A percentile compares a stretch with the other conserved stretches of the same genome.
Conservation (phyloP, 2,888 invertebrate species). For the Amiota mariae region DNA sequence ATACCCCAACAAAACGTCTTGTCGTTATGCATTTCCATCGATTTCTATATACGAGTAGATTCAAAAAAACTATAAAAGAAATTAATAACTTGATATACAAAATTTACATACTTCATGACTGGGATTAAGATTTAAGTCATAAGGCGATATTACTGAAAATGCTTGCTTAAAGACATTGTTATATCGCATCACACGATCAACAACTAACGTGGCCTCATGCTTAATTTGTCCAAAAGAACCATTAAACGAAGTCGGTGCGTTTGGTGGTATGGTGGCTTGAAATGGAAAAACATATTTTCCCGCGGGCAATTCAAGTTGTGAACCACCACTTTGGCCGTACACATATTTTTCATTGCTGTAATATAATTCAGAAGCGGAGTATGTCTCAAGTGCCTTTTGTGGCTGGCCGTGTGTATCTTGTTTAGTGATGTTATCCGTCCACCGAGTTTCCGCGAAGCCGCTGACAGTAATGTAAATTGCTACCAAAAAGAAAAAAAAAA, state of each 20-base stretch:
- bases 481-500: constrained; percentile 35
- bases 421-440: constrained; percentile 69
- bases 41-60: constrained; percentile 76
- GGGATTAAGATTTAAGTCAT: constrained; percentile 84
- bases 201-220: constrained; percentile 83
- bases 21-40: constrained; percentile 79
- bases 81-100: background rate
- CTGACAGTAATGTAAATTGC: constrained; percentile 71
- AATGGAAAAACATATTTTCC: constrained; percentile 85
- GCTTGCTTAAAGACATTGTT: constrained; percentile 86
- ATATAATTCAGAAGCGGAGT: constrained; percentile 68
- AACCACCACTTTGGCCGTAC: constrained; percentile 75
- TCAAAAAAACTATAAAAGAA: constrained; percentile 3
- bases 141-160: constrained; percentile 84
- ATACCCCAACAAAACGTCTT: constrained; percentile 82
- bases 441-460: constrained; percentile 71
- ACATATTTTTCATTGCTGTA: constrained; percentile 69
- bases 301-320: constrained; percentile 80
- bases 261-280: constrained; percentile 76
- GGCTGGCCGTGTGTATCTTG: constrained; percentile 67
- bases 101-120: constrained; percentile 76
- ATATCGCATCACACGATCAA: constrained; percentile 90
- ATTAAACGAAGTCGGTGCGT: constrained; percentile 86
- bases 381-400: constrained; percentile 63
- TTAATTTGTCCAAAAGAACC: constrained; percentile 83